Evolutionary conservation across 2,113 vertebrate species (phyloP).

Genomic region (Ophthalmolycus amberensis): DNA sequence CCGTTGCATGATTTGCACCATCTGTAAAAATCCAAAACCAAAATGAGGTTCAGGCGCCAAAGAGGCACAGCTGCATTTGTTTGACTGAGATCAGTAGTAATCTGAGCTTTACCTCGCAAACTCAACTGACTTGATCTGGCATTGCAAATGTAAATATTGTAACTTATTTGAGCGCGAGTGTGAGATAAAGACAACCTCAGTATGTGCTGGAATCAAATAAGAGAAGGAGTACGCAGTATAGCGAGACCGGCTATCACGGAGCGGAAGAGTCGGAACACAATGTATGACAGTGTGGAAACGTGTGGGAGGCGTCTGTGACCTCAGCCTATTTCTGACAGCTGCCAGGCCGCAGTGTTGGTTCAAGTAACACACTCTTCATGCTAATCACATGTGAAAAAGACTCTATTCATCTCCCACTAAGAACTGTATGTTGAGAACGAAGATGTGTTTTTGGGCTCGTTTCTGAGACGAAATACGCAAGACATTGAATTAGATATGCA

Average conservation of each 20-base stretch:
- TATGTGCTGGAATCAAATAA: background rate
- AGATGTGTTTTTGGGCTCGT: background rate
- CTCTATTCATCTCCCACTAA: background rate
- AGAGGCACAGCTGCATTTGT: conserved; percentile 46
- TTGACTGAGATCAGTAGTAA: conserved; percentile 31
- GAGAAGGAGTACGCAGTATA: background rate
- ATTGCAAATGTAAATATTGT: background rate
- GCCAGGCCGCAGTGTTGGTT: conserved; percentile 30
- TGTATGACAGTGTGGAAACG: conserved; percentile 38
- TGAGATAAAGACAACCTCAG: conserved; percentile 15
- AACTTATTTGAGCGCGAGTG: background rate
- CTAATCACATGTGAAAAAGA: conserved; percentile 24
- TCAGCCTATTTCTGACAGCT: conserved; percentile 60
- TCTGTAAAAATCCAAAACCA: conserved; percentile 9
- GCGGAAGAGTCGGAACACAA: conserved; percentile 19
- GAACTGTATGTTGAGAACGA: background rate
- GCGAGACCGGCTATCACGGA: background rate
- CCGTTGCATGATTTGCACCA: background rate
- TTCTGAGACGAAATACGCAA: background rate
- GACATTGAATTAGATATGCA: background rate
- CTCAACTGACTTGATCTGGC: background rate
- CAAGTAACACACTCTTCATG: conserved; percentile 32
- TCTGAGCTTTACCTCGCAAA: conserved; percentile 2
- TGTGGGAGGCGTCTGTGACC: conserved; percentile 67
- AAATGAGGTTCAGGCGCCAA: conserved; percentile 4